Conservation (phyloP, 2,888 invertebrate species). For the Cacoxenus indagator region DNA sequence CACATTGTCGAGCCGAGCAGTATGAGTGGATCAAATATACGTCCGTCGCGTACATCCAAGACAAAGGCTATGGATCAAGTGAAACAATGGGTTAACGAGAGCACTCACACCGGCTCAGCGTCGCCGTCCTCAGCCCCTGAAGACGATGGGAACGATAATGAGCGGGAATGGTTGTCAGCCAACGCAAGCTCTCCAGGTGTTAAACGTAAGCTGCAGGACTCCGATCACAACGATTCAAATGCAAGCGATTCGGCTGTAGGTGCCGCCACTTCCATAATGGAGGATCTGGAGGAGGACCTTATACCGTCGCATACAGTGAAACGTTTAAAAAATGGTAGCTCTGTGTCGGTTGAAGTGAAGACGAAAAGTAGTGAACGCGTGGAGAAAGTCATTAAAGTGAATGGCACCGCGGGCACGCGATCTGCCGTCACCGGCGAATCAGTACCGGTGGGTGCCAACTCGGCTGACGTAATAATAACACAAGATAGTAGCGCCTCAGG, state of each 20-base stretch:
- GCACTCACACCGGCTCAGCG: conserved; percentile 72
- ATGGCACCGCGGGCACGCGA: conserved; percentile 53
- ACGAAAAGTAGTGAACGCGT: conserved; percentile 60
- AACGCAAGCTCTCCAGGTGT: conserved; percentile 41
- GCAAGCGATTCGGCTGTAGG: conserved; percentile 60
- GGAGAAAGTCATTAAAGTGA: conserved; percentile 59
- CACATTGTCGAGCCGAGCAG: conserved; percentile 13
- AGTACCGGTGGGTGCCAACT: conserved; percentile 45
- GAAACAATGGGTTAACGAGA: conserved; percentile 81
- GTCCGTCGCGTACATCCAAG: conserved; percentile 74
- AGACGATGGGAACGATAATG: conserved; percentile 53
- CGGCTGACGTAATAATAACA: conserved; percentile 69
- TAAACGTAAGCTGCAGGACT: conserved; percentile 72
- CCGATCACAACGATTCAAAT: conserved; percentile 72
- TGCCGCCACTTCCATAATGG: conserved; percentile 49
- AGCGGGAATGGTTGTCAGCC: conserved; percentile 47
- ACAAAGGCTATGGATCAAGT: conserved; percentile 86
- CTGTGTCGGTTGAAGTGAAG: conserved; percentile 60
- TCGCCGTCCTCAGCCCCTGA: conserved; percentile 72
- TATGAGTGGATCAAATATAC: conserved; percentile 48
- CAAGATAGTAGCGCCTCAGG: conserved; percentile 67
- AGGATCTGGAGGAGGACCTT: conserved; percentile 74
- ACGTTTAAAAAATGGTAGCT: conserved; percentile 70
- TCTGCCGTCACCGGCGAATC: conserved; percentile 37
- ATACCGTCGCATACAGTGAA: conserved; percentile 73